Evolutionary conservation across 2,888 invertebrate genomes (phyloP), one percentile per base, ranked within the genome.

Genomic region (Lottia gigantea): DNA sequence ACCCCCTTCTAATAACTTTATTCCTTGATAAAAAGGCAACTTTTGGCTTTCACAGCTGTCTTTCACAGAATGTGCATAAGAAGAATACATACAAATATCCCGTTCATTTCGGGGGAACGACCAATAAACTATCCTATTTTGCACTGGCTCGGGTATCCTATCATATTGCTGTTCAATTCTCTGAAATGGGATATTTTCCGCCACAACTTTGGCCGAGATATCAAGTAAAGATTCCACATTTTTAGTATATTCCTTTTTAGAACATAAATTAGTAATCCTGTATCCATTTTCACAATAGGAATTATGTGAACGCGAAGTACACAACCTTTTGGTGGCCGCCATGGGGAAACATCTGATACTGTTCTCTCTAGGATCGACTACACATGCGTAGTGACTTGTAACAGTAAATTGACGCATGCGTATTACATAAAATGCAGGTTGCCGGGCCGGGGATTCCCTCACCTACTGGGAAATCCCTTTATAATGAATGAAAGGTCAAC

Each of bases 11-110:
- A 95, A 91, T 85, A 95, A 91, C 90, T 94, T 93, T 89, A 95
- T 92, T 89, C 95, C 95, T 89, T 94, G 93, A 91, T 94, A 93
- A 91, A 95, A 95, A 86, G 94, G 94, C 87, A 95, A 91, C 91
- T 93, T 94, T 90, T 93, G 93, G 89, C 92, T 92, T 90, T 94
- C 94, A 87, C 91, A 80, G 78, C 86, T 86, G 75, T 86, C 87
- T 73, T 87, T 87, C 61, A 83, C 85, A 72, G 80, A 80, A 74
- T 86, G 90, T 84, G 92, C 91, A 90, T 94, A 91, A 81, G 94
- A 94, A 82, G 94, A 94, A 90, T 95, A 95, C 94, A 95, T 95
- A 90, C 94, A 94, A 89, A 95, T 95, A 90, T 95, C 95, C 86
- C 93, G 91, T 90, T 95, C 95, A 88, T 95, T 93, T 85, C 95